Conservation (phyloP, 2,113 vertebrate species). For the Menura novaehollandiae region DNA sequence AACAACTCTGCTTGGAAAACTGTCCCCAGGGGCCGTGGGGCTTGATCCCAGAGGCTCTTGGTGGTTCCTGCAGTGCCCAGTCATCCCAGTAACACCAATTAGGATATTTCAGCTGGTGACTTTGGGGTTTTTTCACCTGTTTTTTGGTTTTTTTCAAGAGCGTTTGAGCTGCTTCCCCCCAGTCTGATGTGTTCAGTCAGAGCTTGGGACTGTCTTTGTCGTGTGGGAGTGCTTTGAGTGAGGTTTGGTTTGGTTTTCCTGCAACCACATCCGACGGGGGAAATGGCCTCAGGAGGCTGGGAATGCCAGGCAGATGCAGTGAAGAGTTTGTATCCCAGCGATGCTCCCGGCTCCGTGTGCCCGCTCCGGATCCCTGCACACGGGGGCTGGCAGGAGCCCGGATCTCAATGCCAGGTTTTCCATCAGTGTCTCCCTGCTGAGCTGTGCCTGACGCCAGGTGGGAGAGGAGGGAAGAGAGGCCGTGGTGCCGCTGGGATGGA, state of each 20-base stretch:
- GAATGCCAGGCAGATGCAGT: background rate
- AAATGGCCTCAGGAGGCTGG: rapidly evolving
- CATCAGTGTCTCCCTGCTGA: background rate
- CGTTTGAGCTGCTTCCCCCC: background rate
- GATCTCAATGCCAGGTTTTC: rapidly evolving
- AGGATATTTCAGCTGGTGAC: background rate
- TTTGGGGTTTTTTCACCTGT: background rate
- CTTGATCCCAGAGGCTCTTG: background rate
- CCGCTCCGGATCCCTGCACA: rapidly evolving
- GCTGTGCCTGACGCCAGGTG: background rate
- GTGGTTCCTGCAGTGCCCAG: background rate
- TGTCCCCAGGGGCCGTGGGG: rapidly evolving
- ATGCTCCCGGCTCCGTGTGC: rapidly evolving
- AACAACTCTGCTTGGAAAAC: background rate
- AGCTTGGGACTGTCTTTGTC: conserved; percentile 15
- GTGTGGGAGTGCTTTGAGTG: conserved; percentile 5
- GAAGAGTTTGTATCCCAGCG: background rate
- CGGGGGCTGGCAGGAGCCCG: background rate
- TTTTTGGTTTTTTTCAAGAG: background rate
- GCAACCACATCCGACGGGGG: background rate
- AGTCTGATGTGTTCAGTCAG: background rate
- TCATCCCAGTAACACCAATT: background rate
- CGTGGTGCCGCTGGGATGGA: rapidly evolving
- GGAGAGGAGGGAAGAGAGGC: background rate
- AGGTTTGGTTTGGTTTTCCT: conserved; percentile 48